phyloP scores from a whole-genome alignment of 2,797 vertebrate species.

The Arnoldichthys spilopterus region DNA sequence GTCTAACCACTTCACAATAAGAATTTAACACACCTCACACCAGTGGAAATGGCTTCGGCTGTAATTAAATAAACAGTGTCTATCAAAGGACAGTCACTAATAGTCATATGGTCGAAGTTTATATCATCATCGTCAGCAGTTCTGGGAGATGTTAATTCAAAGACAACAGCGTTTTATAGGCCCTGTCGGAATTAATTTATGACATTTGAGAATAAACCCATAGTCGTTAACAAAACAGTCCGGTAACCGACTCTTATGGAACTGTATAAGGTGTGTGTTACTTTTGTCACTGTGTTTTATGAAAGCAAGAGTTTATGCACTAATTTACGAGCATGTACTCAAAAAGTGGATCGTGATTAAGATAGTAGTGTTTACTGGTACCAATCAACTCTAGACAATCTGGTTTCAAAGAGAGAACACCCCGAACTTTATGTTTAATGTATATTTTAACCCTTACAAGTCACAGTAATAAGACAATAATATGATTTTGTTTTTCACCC shows the following conservation, averaged over 20 bases:
- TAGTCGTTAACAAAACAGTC: constrained; percentile 55
- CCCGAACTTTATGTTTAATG: too few relatives aligned
- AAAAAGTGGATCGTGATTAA: constrained; percentile 13
- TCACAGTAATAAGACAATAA: too few relatives aligned
- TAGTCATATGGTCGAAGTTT: constrained; percentile 33
- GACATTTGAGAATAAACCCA: constrained; percentile 59
- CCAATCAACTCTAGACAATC: not conserved
- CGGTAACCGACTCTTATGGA: constrained; percentile 58
- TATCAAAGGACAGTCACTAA: constrained; percentile 24
- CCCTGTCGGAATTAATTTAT: constrained; percentile 68
- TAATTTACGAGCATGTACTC: not conserved
- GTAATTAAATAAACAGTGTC: constrained; percentile 60
- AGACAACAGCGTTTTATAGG: constrained; percentile 66
- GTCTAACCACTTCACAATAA: constrained; percentile 61
- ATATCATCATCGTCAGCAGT: constrained; percentile 31
- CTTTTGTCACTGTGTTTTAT: constrained; percentile 36
- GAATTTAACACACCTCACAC: constrained; percentile 69
- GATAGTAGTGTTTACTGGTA: not conserved
- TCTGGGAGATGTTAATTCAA: constrained; percentile 66
- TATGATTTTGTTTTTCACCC: too few relatives aligned
- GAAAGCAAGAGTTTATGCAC: constrained; percentile 38
- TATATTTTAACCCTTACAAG: too few relatives aligned
- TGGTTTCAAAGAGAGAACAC: too few relatives aligned
- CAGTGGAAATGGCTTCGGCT: constrained; percentile 65
- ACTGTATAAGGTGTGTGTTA: constrained; percentile 52